Percentiles rank a stretch among this genome's conserved stretches.
Conservation (phyloP, 2,888 invertebrate species). For the Drosophila demipolita region DNA sequence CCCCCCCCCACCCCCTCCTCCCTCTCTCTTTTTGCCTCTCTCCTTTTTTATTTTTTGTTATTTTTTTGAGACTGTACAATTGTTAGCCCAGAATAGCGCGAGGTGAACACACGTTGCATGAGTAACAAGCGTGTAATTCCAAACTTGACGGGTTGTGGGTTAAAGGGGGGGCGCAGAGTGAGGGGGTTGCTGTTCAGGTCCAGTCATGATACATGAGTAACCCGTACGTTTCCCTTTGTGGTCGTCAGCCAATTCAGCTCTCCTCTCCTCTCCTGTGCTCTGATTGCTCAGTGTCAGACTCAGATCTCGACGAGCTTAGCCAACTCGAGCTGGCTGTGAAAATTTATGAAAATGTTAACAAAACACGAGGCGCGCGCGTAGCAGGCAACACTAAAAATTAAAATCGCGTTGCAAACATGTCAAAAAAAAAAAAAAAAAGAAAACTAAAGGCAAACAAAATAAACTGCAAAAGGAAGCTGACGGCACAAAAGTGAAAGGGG, state of each 20-base stretch:
- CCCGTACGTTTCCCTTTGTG: conserved; percentile 43
- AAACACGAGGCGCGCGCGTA: conserved; percentile 35
- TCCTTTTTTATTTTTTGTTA: neutral
- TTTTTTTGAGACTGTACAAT: conserved; percentile 33
- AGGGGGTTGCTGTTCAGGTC: neutral
- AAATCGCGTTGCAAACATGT: conserved; percentile 53
- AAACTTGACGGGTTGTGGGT: conserved; percentile 7
- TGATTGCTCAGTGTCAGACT: conserved; percentile 25
- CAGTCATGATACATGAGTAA: conserved; percentile 50
- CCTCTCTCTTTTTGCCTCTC: neutral
- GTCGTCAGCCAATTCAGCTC: conserved; percentile 3
- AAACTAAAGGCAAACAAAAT: neutral
- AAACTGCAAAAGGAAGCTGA: neutral
- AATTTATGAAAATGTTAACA: conserved; percentile 64
- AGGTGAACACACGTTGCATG: conserved; percentile 63
- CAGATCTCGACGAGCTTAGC: conserved; percentile 26
- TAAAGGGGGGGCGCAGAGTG: neutral
- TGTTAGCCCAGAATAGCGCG: conserved; percentile 47
- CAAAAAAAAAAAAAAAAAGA: neutral
- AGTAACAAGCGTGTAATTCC: conserved; percentile 76
- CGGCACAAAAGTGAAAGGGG: neutral
- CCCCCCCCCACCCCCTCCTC: neutral
- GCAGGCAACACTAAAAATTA: conserved; percentile 51
- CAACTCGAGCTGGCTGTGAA: conserved; percentile 32
- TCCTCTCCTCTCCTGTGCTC: neutral